These are phyloP conservation scores for Crenuchus spilurus DNA, from an alignment of 2,797 vertebrate genomes.

Conservation along the genomic window DNA sequence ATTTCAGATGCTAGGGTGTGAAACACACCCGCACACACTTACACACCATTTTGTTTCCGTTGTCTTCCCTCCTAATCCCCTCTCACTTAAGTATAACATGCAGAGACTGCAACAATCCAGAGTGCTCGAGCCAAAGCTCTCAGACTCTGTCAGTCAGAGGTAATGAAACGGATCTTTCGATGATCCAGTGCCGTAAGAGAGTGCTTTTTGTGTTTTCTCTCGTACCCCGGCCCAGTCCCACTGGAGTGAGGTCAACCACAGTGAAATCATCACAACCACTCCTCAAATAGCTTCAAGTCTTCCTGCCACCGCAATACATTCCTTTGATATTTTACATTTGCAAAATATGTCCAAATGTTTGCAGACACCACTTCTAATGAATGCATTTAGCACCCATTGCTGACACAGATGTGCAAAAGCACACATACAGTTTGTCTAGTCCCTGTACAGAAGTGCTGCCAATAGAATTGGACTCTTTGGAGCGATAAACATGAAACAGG, in stretches of 20 bases:
- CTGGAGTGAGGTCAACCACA: not conserved
- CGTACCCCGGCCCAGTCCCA: constrained; percentile 16
- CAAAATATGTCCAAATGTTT: too few relatives aligned
- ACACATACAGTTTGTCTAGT: too few relatives aligned
- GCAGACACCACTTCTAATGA: too few relatives aligned
- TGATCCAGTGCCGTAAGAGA: not conserved
- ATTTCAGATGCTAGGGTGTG: constrained; percentile 37
- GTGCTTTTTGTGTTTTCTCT: not conserved
- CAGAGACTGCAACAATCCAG: not conserved
- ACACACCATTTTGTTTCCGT: not conserved
- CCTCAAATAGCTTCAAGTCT: constrained; percentile 5
- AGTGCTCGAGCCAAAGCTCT: not conserved
- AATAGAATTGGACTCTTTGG: too few relatives aligned
- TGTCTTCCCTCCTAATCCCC: not conserved
- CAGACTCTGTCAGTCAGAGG: not conserved
- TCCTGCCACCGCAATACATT: too few relatives aligned
- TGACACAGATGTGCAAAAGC: too few relatives aligned
- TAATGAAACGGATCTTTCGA: not conserved
- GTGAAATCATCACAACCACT: constrained; percentile 35
- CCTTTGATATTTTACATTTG: too few relatives aligned
- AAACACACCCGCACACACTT: constrained; percentile 26
- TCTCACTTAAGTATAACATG: not conserved
- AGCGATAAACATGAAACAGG: too few relatives aligned
- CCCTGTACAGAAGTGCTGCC: too few relatives aligned
- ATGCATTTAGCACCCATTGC: too few relatives aligned